Conservation (phyloP, 1,140 invertebrate genomes). For the Aphaenogaster ashmeadi region DNA sequence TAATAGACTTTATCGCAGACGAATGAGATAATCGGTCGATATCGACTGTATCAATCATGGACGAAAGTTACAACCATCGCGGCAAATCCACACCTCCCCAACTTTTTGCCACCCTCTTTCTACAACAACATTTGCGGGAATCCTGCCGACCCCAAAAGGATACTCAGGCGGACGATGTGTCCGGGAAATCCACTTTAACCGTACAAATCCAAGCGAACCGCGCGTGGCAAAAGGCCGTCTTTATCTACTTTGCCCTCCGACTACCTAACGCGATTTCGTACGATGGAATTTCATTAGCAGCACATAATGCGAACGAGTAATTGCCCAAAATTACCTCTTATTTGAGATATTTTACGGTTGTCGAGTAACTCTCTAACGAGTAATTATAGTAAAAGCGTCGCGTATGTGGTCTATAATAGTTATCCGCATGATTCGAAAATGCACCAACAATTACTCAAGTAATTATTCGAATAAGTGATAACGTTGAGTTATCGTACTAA, state of each 20-base stretch:
- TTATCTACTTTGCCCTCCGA: conserved; percentile 49
- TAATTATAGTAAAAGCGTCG: conserved; percentile 17
- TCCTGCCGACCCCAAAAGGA: conserved; percentile 39
- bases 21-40: conserved; percentile 39
- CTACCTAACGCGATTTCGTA: conserved; percentile 48
- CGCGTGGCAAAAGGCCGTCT: conserved; percentile 46
- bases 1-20: conserved; percentile 17
- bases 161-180: conserved; percentile 30
- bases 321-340: conserved; percentile 23
- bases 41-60: conserved; percentile 41
- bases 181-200: conserved; percentile 62
- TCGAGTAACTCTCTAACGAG: conserved; percentile 16
- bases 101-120: background rate
- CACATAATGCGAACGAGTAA: conserved; percentile 26
- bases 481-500: background rate
- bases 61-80: conserved; percentile 44
- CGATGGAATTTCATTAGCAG: conserved; percentile 51
- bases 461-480: conserved; percentile 6
- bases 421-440: background rate
- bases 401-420: background rate
- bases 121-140: conserved; percentile 24
- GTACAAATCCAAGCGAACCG: conserved; percentile 57
- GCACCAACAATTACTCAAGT: background rate
- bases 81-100: conserved; percentile 9
- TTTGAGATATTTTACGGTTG: conserved; percentile 13